Evolutionary conservation across 1,140 invertebrate genomes (phyloP), one percentile per base, ranked within the genome.

Genomic region (Lepidurus apus): DNA sequence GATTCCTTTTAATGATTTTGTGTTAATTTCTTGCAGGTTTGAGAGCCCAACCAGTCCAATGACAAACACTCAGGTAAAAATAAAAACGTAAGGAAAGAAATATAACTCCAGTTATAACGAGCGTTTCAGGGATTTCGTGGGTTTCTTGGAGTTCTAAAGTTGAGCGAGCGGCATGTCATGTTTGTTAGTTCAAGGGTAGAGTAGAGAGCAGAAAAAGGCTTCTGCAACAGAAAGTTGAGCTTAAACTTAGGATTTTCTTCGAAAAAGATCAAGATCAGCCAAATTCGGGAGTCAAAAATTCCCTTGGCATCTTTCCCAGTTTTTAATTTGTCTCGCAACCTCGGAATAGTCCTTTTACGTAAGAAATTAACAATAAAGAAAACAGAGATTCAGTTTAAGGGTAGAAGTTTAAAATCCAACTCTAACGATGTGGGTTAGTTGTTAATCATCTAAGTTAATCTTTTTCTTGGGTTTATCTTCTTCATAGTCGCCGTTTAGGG

Each of bases 401-500:
- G 53, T 17, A 17, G 17, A 21, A 8, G 21, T 65, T 7, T 9
- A 21, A 9, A n/a, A 0, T 7, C 21, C 6, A n/a, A 21, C 21
- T 65, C 53, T 7, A 17, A 65, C 17, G 53, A 21, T 9, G 17
- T 65, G 17, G 53, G 53, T 13, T n/a, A 65, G 13, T 65, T 13
- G 53, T 34, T 34, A 34, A 65, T n/a, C 0, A n/a, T 65, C 53
- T 21, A 65, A 65, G 21, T 65, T 13, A 65, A 65, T 13, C 4
- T 79, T 77, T 79, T 80, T 75, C 77, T 79, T 77, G 26, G 34
- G 47, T 78, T 44, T 78, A 80, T 45, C 74, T 75, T 79, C 80
- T 82, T 88, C 89, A 78, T 85, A 93, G 92, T 87, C 92, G 83
- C 92, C 91, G 89, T 95, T 94, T 84, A 90, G 91, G 74, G 93